Percentiles rank a stretch among this genome's conserved stretches.
Evolutionary conservation across 1,140 invertebrate genomes (phyloP).

Genomic region (Lasaia peninsularis): DNA sequence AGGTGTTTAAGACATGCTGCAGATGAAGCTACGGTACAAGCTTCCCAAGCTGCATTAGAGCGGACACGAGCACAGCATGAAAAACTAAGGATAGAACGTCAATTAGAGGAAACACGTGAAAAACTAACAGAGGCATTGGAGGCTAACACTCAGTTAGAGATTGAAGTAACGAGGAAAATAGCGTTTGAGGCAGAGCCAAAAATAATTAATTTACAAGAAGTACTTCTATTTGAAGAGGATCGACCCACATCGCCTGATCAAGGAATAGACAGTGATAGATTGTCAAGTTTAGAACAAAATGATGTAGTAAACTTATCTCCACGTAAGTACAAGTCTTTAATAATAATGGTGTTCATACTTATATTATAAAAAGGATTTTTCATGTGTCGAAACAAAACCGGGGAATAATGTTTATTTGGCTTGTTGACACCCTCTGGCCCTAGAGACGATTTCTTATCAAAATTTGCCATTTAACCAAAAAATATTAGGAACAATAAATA

Average conservation of each 20-base stretch:
- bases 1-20: constrained; percentile 56
- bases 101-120: constrained; percentile 62
- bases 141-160: constrained; percentile 51
- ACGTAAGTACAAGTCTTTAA: constrained; percentile 41
- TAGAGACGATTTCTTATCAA: no score
- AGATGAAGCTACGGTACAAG: constrained; percentile 70
- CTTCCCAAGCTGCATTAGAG: constrained; percentile 71
- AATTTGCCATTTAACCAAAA: no score
- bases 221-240: constrained; percentile 52
- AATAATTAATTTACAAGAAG: constrained; percentile 41
- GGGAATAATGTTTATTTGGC: no score
- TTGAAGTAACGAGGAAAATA: constrained; percentile 51
- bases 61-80: constrained; percentile 66
- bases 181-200: constrained; percentile 46
- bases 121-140: constrained; percentile 47
- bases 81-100: constrained; percentile 58
- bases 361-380: no score
- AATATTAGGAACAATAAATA: no score
- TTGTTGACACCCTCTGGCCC: no score
- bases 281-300: constrained; percentile 77
- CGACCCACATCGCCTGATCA: constrained; percentile 77
- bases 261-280: constrained; percentile 79
- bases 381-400: no score
- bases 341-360: no score
- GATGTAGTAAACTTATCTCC: constrained; percentile 59